These are phyloP conservation scores for Knipowitschia caucasica DNA, from an alignment of 2,797 vertebrate species.

Conservation along the genomic window DNA sequence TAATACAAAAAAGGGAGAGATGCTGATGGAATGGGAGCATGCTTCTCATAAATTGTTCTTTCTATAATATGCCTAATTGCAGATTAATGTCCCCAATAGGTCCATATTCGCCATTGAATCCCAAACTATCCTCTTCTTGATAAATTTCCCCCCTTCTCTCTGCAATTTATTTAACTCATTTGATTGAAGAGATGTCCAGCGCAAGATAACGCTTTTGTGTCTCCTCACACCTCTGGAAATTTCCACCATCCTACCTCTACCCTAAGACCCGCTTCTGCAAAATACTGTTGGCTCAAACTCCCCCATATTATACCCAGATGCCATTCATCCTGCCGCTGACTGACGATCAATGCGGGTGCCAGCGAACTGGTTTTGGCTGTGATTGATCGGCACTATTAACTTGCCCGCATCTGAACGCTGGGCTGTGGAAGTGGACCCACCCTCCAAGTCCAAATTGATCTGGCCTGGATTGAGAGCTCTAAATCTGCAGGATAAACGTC, in stretches of 20 bases:
- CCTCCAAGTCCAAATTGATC: constrained; percentile 41
- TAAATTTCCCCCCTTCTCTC: neutral
- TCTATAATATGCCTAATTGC: no score
- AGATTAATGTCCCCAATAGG: no score
- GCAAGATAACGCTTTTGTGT: constrained; percentile 13
- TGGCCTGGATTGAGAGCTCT: constrained; percentile 41
- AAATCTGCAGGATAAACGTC: constrained; percentile 39
- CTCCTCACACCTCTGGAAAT: constrained; percentile 12
- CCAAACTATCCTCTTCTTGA: neutral
- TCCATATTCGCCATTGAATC: no score
- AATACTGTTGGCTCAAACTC: constrained; percentile 28
- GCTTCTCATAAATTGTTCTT: no score
- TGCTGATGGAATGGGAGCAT: no score
- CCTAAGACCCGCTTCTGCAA: constrained; percentile 13
- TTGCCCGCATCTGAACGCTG: constrained; percentile 45
- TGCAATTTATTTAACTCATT: neutral
- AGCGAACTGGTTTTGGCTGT: constrained; percentile 44
- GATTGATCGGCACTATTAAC: constrained; percentile 62
- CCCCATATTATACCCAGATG: constrained; percentile 31
- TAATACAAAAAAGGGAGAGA: no score
- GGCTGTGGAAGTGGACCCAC: constrained; percentile 31
- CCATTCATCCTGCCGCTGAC: constrained; percentile 53
- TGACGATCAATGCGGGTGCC: constrained; percentile 56
- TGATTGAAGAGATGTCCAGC: constrained; percentile 12
- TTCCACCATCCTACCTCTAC: no score